Evolutionary conservation across 2,797 vertebrate genomes (phyloP), one percentile per base, ranked within the genome.

Genomic region (Carcharodon carcharias): DNA sequence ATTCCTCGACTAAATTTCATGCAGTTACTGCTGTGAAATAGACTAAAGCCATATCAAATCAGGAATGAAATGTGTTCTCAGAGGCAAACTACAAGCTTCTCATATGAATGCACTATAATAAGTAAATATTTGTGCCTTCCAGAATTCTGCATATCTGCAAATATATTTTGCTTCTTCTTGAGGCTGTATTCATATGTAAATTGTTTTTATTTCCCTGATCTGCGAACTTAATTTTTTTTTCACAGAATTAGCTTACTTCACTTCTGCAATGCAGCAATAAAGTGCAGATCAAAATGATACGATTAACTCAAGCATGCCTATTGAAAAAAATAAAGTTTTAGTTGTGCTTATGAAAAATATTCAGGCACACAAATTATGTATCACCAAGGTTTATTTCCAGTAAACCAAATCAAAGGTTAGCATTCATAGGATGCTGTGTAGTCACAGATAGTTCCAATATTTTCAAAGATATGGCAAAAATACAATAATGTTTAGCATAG

Each of bases 11-110:
- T 71, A 95, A n/a, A 95, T 77, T 77, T 95, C 45, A 69, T 95
- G 28, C 45, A 77, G 69, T 77, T n/a, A 58, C 28, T 95, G 94
- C 69, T 95, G 50, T 95, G 69, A 95, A 95, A 77, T 95, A 14
- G 69, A 58, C 94, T 77, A 73, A 71, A 58, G 94, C 50, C 63
- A 77, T 56, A n/a, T 77, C 94, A 95, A 95, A 77, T 77, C 69
- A 95, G 31, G 14, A 77, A 77, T 56, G 31, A 95, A 95, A 77
- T 95, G 7, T 95, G 14, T 95, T 95, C 67, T 77, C 28, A 77
- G 69, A 16, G 69, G n/a, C 94, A 73, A 77, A 77, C 45, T 73
- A 56, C 94, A 95, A 95, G n/a, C 50, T 56, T 14, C 50, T 73
- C 94, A 58, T 95, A 56, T 35, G 31, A 77, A 95, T 54, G 16